Evolutionary conservation across 2,113 vertebrate genomes (phyloP).

Genomic region (Procapra przewalskii): DNA sequence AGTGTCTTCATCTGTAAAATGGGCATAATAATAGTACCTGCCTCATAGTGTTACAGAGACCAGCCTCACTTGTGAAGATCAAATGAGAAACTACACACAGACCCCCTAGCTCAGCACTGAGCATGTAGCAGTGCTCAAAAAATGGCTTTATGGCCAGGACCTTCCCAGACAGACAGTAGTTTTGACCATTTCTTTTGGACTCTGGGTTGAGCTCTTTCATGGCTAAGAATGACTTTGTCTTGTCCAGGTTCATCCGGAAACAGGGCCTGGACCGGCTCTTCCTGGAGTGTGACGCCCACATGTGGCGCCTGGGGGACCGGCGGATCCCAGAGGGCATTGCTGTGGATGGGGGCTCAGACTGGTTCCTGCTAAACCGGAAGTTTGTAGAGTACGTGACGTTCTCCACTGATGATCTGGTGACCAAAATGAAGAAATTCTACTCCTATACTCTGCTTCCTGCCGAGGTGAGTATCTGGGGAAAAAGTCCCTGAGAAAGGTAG

Average conservation of each 20-base stretch:
- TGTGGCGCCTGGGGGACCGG: slow-evolving; percentile 98
- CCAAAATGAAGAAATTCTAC: slow-evolving; percentile 97
- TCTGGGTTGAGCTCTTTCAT: background rate
- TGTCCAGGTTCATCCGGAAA: slow-evolving; percentile 93
- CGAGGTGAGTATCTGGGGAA: slow-evolving; percentile 83
- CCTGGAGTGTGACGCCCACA: slow-evolving; percentile 96
- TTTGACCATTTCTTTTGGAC: background rate
- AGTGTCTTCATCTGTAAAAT: background rate
- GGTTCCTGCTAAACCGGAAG: slow-evolving; percentile 96
- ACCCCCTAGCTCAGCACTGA: background rate
- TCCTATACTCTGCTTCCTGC: slow-evolving; percentile 95
- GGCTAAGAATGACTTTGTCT: background rate
- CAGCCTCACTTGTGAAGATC: background rate
- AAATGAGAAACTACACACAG: background rate
- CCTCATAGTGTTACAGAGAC: background rate
- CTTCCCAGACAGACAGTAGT: background rate
- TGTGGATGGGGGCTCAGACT: slow-evolving; percentile 95
- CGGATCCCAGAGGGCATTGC: slow-evolving; percentile 95
- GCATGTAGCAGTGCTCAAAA: background rate
- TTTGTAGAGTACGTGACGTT: slow-evolving; percentile 96
- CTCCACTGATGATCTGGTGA: slow-evolving; percentile 92
- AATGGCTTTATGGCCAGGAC: accelerated
- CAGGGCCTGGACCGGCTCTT: slow-evolving; percentile 97
- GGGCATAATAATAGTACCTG: background rate
- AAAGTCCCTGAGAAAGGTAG: accelerated